A percentile compares a stretch with the other conserved stretches of the same genome.
Conservation (phyloP, 2,113 vertebrate species). For the Gobius niger region DNA sequence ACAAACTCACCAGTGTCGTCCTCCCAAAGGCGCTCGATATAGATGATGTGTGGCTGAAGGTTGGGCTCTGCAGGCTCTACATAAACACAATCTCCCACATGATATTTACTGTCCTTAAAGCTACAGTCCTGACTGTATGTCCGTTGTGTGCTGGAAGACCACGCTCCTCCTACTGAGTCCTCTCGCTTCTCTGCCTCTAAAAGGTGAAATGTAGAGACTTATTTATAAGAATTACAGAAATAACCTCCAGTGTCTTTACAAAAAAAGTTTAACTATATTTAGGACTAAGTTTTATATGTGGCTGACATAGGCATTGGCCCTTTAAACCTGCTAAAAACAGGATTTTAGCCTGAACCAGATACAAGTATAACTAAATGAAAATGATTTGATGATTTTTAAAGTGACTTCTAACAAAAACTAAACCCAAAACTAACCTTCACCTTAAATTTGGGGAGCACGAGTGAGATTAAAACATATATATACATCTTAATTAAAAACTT, state of each 20-base stretch:
- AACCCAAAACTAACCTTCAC: too few relatives aligned
- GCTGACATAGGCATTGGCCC: too few relatives aligned
- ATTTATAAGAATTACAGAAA: neutral
- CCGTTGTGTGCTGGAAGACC: constrained; percentile 86
- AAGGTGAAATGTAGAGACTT: constrained; percentile 5
- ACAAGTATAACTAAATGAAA: too few relatives aligned
- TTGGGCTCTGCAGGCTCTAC: constrained; percentile 93
- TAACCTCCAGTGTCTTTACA: neutral
- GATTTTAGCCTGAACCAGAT: too few relatives aligned
- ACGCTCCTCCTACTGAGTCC: constrained; percentile 83
- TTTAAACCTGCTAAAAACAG: too few relatives aligned
- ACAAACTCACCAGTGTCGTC: constrained; percentile 88
- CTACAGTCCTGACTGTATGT: constrained; percentile 99
- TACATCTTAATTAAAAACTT: too few relatives aligned
- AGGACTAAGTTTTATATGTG: too few relatives aligned
- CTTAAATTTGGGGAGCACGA: too few relatives aligned
- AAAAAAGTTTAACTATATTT: too few relatives aligned
- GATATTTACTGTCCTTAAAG: constrained; percentile 98
- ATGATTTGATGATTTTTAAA: too few relatives aligned
- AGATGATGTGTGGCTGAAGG: constrained; percentile 95
- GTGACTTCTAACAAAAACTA: too few relatives aligned
- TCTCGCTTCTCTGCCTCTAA: constrained; percentile 97
- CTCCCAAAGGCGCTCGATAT: constrained; percentile 97
- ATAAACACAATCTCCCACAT: constrained; percentile 96
- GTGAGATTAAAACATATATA: too few relatives aligned